Percentiles rank a stretch among this genome's conserved stretches.
phyloP scores from a whole-genome alignment of 2,113 vertebrate species.

The Tonatia bakeri region DNA sequence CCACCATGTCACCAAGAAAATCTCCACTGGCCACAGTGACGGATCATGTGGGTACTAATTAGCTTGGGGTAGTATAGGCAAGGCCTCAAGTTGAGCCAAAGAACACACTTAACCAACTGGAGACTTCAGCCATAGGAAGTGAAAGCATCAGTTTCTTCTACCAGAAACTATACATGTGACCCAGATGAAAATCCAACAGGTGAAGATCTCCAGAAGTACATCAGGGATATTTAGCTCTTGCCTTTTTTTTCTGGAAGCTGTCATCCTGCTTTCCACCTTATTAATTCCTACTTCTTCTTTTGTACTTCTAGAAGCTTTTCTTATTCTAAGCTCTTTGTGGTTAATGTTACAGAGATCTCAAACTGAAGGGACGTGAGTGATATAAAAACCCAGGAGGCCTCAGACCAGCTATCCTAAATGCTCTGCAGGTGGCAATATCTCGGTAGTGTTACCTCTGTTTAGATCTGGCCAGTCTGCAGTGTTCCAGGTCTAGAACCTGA shows the following conservation, averaged over 20 bases:
- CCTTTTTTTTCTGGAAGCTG: neutral
- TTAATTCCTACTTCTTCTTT: neutral
- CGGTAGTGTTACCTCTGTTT: neutral
- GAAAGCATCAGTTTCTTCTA: neutral
- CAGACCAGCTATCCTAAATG: neutral
- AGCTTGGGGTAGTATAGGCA: neutral
- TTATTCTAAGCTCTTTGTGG: neutral
- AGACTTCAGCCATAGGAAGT: neutral
- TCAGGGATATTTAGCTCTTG: neutral
- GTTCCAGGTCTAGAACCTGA: neutral
- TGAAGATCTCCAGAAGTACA: too few relatives aligned
- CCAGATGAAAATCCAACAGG: neutral
- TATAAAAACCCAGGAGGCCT: neutral
- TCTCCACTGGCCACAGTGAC: too few relatives aligned
- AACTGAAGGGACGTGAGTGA: neutral
- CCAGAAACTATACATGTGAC: neutral
- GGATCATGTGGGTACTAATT: neutral
- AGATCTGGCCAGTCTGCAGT: too few relatives aligned
- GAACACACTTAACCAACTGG: neutral
- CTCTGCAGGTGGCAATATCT: neutral
- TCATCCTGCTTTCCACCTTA: neutral
- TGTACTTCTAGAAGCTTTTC: neutral
- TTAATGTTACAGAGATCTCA: neutral
- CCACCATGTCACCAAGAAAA: neutral
- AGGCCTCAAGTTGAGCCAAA: neutral